These are phyloP conservation scores for Thalpophila matura DNA, from an alignment of 2,888 invertebrate species.

Conservation along the genomic window DNA sequence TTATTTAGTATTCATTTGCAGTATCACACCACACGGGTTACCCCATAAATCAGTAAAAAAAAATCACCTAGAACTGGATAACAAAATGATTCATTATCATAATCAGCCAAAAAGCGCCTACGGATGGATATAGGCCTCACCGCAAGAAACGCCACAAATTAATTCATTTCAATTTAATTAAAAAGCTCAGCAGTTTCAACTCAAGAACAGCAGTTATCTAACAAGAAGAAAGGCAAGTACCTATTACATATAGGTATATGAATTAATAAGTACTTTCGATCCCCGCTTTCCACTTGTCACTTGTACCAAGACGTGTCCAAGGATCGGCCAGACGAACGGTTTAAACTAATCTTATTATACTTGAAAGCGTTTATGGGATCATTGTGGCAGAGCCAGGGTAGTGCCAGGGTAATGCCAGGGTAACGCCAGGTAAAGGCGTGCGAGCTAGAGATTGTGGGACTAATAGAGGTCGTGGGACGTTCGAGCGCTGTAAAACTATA, in stretches of 20 bases:
- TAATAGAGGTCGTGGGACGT: not conserved
- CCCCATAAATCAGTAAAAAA: too few species aligned
- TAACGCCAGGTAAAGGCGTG: constrained; percentile 35
- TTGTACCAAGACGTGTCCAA: constrained; percentile 55
- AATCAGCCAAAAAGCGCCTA: too few species aligned
- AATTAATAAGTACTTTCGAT: too few species aligned
- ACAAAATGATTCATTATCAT: too few species aligned
- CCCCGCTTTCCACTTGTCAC: constrained; percentile 14
- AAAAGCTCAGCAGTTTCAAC: too few species aligned
- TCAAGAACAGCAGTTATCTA: not conserved
- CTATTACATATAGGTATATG: too few species aligned
- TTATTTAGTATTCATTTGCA: too few species aligned
- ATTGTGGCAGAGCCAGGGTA: constrained; percentile 59
- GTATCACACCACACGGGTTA: too few species aligned
- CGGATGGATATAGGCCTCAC: too few species aligned
- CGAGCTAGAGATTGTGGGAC: constrained; percentile 35
- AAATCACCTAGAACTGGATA: too few species aligned
- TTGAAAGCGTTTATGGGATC: constrained; percentile 75
- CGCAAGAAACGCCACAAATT: too few species aligned
- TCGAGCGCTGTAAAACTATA: not conserved
- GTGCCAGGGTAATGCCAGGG: constrained; percentile 39
- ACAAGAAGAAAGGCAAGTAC: not conserved
- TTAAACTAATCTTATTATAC: constrained; percentile 80
- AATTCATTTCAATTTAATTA: too few species aligned
- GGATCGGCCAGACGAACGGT: constrained; percentile 73